Percentiles rank a stretch among this genome's conserved stretches.
Conservation (phyloP, 1,140 invertebrate genomes). For the Lordiphosa collinella region DNA sequence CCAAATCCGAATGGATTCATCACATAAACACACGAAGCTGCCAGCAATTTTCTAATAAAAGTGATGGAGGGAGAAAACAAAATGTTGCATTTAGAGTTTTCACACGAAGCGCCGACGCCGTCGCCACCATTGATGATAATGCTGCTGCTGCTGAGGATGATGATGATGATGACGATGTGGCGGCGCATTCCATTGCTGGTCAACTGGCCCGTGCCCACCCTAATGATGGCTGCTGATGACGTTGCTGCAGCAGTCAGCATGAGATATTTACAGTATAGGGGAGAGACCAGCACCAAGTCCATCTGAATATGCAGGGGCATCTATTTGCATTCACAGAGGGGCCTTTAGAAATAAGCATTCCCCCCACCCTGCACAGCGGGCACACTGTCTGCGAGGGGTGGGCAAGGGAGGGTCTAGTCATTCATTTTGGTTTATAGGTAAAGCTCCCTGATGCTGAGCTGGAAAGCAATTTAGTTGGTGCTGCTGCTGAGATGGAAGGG, state of each 20-base stretch:
- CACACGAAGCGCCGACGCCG: too few species aligned
- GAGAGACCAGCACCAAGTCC: not conserved
- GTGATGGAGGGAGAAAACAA: slow-evolving; percentile 20
- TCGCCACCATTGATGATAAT: not conserved
- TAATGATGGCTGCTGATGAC: slow-evolving; percentile 8
- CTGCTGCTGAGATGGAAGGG: too few species aligned
- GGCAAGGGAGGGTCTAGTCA: slow-evolving; percentile 33
- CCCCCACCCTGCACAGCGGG: slow-evolving; percentile 1
- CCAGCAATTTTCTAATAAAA: not conserved
- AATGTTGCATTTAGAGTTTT: slow-evolving; percentile 31
- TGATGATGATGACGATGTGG: slow-evolving; percentile 15
- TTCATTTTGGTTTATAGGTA: slow-evolving; percentile 69
- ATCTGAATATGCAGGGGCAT: slow-evolving; percentile 35
- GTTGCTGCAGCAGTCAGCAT: slow-evolving; percentile 28
- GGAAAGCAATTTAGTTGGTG: slow-evolving; percentile 62
- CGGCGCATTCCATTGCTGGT: slow-evolving; percentile 7
- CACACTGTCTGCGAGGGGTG: not conserved
- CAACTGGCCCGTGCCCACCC: not conserved
- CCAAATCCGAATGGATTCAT: not conserved
- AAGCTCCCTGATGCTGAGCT: slow-evolving; percentile 23
- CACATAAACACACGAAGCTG: slow-evolving; percentile 3
- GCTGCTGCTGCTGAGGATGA: slow-evolving; percentile 5
- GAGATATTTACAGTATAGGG: slow-evolving; percentile 24
- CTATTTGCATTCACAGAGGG: slow-evolving; percentile 55
- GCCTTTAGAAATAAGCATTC: slow-evolving; percentile 17